Base-by-base conservation (phyloP, 2,797 vertebrate genomes). In the Hozukius guyotensis region DNA sequence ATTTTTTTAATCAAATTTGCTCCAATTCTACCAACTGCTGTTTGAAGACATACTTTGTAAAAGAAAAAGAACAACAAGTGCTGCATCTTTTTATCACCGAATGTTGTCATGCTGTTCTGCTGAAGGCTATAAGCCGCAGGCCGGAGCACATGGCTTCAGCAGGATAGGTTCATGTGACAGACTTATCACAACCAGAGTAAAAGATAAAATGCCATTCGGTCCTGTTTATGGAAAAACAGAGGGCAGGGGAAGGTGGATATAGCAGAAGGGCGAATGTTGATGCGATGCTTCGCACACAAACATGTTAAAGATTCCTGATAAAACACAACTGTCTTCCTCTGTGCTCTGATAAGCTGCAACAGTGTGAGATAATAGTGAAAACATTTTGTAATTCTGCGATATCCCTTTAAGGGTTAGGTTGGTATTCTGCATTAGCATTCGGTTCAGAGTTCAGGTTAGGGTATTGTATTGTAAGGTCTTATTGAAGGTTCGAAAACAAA, bases 201-300 rank as follows among this genome's bases (percentile, higher is more conserved):
- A 63, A 77, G 72, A 84, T 77, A 72, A 89, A 69, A 80, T 64
- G 60, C 34, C 71, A 56, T 82, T 84, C 61, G 22, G 75, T 81
- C 24, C 49, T 84, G 69, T 78, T 76, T 53, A 74, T 57, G 55
- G 63, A 49, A 53, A 81, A 87, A 82, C 67, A 79, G 24, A 81
- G 36, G 55, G 32, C 62, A 78, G 70, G 25, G 10, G 36, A 71
- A 72, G 53, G 68, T 82, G 24, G 27, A 63, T 70, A 14, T 7
- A 20, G 32, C 9, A 22, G 5, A 71, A 53, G 53, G 42, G 68
- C 2, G 2, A 78, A 78, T 72, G 72, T 57, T 52, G 72, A 83
- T 78, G 49, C 8, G 46, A 38, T 6, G 13, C 22, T 74, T 80
- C 74, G 11, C 46, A 46, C 16, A 29, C 29, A 72, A 57, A 72